Evolutionary conservation across 2,888 invertebrate species (phyloP), one percentile per base, ranked within the genome.

Genomic region (Blomia tropicalis): DNA sequence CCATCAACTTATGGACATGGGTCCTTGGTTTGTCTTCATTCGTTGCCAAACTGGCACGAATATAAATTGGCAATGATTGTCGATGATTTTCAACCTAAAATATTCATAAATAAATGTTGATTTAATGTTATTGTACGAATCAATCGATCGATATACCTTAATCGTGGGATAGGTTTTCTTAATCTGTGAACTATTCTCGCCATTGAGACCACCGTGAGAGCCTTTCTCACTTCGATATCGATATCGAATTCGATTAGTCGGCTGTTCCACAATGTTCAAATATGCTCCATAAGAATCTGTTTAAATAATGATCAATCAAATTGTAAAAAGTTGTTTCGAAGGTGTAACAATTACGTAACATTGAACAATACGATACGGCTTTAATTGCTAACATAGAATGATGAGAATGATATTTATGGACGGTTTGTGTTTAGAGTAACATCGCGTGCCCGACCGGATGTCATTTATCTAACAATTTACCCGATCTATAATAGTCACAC

Each of bases 171-270:
- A 66, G 11, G 66, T 64, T 43, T 66, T 67, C 43, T 64, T 66
- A 11, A n/a, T 56, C n/a, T 61, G 63, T 4, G 58, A 58, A 44
- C 59, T 62, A 27, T 51, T 56, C 54, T 64, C 65, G 7, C 67
- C 67, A 27, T 58, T 60, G 17, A 67, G 60, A 4, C 65, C 64
- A 17, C 68, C 68, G 58, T 68, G 68, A 4, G 66, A 66, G 3
- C 68, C 68, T 47, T 64, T 65, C 63, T 68, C 68, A 61, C 68
- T 68, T 53, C 64, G 63, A 58, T 68, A 68, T 7, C 68, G 63
- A 62, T 65, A 68, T 22, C 68, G 51, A 27, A 66, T 64, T 19
- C 60, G 60, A 54, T 66, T 64, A 17, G 64, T 61, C 51, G 67
- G 67, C 29, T 67, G 63, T 25, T 65, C 64, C 25, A 61, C 25